Base-by-base conservation (phyloP, 2,797 vertebrate genomes). In the Anomalospiza imberbis region DNA sequence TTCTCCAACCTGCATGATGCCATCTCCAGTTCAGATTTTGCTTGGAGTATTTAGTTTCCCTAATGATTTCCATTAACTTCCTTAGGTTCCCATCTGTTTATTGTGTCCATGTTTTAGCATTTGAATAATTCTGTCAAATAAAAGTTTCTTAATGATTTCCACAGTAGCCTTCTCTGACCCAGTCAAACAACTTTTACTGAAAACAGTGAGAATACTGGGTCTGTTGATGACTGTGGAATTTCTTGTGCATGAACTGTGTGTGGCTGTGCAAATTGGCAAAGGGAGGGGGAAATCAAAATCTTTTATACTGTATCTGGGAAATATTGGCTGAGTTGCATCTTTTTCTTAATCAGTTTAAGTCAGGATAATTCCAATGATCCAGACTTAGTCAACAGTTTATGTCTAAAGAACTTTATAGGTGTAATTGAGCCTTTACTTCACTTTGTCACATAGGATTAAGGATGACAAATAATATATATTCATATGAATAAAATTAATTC, bases 241-340 rank as follows among this genome's bases (percentile, higher is more conserved):
- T 65, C 28, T 38, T 44, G 28, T 70, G 38, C 2, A 6, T 34
- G 17, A 57, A 48, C 45, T 8, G 1, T 44, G 15, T 48, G 19
- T 62, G 21, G 57, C 65, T 31, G 13, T 54, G 32, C 20, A 51
- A 9, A 50, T 84, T 68, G 45, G 73, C 17, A 54, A 42, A 51
- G 17, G 1, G 2, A 4, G 2, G 2, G 0, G 13, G 18, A 31
- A 14, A 9, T 3, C 7, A 25, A 71, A 63, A 50, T 5, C 1
- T 54, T 51, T 81, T 44, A 5, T 42, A 25, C 2, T 22, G 7
- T 29, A 4, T 67, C 9, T 60, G 20, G 17, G n/a, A 85, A 71
- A 2, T 74, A 71, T 31, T 85, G 24, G 9, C 21, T 19, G 13
- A 60, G 31, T 12, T 17, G 9, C 16, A 29, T 24, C 2, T 72